Evolutionary conservation across 92 coral and sea anemone genomes (phyloP), one percentile per base, ranked within the genome.

Genomic region (Chrysogorgia sp.): DNA sequence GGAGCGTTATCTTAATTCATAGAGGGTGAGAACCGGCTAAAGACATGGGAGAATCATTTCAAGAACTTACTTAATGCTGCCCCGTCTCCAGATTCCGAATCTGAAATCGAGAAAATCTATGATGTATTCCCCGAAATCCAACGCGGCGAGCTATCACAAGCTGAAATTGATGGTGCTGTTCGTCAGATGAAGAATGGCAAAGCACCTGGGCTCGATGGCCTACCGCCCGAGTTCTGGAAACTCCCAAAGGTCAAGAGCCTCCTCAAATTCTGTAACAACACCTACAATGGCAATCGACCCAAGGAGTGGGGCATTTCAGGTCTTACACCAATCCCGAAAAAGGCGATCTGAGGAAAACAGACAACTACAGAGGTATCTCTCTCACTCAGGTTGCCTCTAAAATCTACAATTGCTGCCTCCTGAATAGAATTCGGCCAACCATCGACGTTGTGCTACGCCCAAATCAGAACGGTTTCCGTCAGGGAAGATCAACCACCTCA

Each of bases 221-320:
- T 74, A 25, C 52, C 79, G 12, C 33, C 33, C n/a, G 81, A 77
- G 49, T 63, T 80, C 30, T 43, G 80, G 29, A 85, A 85, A 52
- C 31, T 45, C 47, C 48, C 84, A 41, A 79, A 79, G 21, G 55
- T 79, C 9, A 66, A 75, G 24, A 79, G 49, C 10, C 29, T 80
- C 49, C 69, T 70, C 2, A 29, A 23, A 30, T 84, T 84, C 63
- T 67, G 80, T 41, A 79, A 84, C 30, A 65, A 78, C 53, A 65
- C 67, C 20, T 75, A 58, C 34, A 49, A 64, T 6, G 66, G 50
- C 63, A 85, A 40, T n/a, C 30, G 63, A 34, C 85, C 85, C 19
- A 45, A 80, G 34, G 75, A 71, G 70, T 85, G 88, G 88, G 71
- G 80, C 7, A 10, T 45, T 8, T 53, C 58, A 23, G 50, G 64